Conservation (phyloP, 2,797 vertebrate genomes). For the Falco naumanni region DNA sequence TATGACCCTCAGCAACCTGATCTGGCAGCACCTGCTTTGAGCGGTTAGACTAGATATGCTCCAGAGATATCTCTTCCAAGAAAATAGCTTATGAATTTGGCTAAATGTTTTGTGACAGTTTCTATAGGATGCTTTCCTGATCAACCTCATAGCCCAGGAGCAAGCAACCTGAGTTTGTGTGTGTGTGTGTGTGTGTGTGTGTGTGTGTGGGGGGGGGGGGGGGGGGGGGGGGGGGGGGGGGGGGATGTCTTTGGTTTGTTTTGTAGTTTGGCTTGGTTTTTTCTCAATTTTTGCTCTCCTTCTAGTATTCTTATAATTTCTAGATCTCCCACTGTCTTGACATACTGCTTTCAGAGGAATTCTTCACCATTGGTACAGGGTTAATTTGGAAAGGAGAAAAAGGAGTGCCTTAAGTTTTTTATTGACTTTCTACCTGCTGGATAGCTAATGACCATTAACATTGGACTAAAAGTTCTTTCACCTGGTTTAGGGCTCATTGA, state of each 20-base stretch:
- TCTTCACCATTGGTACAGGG: background rate
- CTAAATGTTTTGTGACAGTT: background rate
- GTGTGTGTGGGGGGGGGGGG: too few species aligned
- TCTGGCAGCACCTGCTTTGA: background rate
- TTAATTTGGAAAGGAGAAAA: constrained; percentile 2
- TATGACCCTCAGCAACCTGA: background rate
- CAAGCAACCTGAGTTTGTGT: background rate
- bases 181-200: too few species aligned
- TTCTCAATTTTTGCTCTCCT: background rate
- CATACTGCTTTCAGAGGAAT: background rate
- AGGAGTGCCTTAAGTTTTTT: background rate
- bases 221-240: too few species aligned
- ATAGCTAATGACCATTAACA: background rate
- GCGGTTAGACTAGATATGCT: background rate
- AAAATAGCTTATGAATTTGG: background rate
- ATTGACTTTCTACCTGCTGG: constrained; percentile 9
- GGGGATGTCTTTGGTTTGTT: background rate
- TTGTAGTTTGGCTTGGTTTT: background rate
- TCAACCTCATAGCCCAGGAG: background rate
- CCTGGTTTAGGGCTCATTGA: background rate
- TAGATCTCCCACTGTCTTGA: background rate
- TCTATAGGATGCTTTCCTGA: background rate
- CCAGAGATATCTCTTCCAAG: background rate
- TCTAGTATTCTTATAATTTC: background rate
- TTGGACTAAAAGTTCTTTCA: background rate